These are phyloP conservation scores for fruit fly (Drosophila melanogaster) DNA, from an alignment of 1,140 invertebrate species.

Conservation along the genomic window Release_6_plus_ISO1_MT NT_037436.4:21194501-21195000, in stretches of 20 bases:
- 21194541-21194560: conserved; percentile 33
- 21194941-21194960: conserved; percentile 96
- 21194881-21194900: conserved; percentile 94
- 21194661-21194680: conserved; percentile 62
- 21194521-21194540: conserved; percentile 26
- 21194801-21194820: conserved; percentile 23
- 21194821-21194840: no score
- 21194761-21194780: conserved; percentile 28
- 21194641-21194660: conserved; percentile 79
- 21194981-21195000: conserved; percentile 2
- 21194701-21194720: conserved; percentile 46
- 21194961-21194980: conserved; percentile 14
- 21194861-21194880: conserved; percentile 93
- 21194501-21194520: conserved; percentile 37
- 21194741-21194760: conserved; percentile 64
- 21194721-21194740: conserved; percentile 72
- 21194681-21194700: conserved; percentile 58
- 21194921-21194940: conserved; percentile 88
- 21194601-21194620: conserved; percentile 68
- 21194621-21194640: conserved; percentile 65
- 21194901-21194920: conserved; percentile 95
- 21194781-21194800: conserved; percentile 58
- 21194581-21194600: conserved; percentile 53
- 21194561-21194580: conserved; percentile 77
- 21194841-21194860: conserved; percentile 92